Percentiles rank a stretch among this genome's conserved stretches.
These are phyloP conservation scores for Naja naja DNA, from an alignment of 2,113 vertebrate genomes.

Conservation along the genomic window DNA sequence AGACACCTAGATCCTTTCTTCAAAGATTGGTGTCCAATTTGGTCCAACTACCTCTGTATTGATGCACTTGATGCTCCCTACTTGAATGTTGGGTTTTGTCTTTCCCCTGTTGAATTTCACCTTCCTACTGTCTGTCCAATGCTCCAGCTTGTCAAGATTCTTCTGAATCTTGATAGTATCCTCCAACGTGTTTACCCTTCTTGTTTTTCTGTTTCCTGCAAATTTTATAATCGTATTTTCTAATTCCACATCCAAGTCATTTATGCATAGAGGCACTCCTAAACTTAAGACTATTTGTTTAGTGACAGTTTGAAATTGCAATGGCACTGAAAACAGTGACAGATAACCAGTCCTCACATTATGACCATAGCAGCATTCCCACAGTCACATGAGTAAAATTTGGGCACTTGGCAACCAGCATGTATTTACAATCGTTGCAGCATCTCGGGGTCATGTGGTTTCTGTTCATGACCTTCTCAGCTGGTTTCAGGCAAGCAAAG, in stretches of 20 bases:
- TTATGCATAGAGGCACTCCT: background rate
- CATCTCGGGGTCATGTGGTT: too few species aligned
- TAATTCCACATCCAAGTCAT: background rate
- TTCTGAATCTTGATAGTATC: background rate
- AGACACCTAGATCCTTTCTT: background rate
- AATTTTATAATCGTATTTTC: background rate
- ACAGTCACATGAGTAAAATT: too few species aligned
- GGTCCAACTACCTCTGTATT: background rate
- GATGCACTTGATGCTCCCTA: background rate
- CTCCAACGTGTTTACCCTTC: background rate
- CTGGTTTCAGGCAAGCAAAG: too few species aligned
- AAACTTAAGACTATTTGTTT: background rate
- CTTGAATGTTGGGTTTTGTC: background rate
- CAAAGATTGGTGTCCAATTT: background rate
- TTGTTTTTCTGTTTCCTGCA: background rate
- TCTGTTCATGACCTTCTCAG: too few species aligned
- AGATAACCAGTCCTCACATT: background rate
- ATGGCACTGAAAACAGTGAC: background rate
- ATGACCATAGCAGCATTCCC: background rate
- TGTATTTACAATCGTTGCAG: too few species aligned
- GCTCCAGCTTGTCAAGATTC: background rate
- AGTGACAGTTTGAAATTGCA: too few species aligned
- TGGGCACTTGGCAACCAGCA: too few species aligned
- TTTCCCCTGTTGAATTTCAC: background rate
- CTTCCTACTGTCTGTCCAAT: background rate